phyloP scores from a whole-genome alignment of 2,113 vertebrate species.

The Brachypteracias leptosomus region DNA sequence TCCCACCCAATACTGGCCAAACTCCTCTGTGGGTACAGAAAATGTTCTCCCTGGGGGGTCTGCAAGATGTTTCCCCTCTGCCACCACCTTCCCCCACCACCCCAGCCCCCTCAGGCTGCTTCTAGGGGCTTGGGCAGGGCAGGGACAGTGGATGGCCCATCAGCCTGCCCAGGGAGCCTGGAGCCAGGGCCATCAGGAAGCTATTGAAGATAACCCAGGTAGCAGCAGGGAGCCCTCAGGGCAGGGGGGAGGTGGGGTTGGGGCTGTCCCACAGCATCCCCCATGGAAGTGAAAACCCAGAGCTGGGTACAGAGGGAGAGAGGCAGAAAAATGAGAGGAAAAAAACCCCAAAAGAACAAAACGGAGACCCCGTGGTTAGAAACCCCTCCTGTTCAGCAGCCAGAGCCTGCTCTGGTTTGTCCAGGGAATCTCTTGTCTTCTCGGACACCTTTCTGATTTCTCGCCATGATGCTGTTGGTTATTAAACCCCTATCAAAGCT shows the following conservation, averaged over 20 bases:
- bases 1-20: background rate
- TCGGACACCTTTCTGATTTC: background rate
- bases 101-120: background rate
- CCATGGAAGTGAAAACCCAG: rapidly evolving
- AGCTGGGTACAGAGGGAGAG: background rate
- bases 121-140: background rate
- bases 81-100: background rate
- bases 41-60: background rate
- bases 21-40: background rate
- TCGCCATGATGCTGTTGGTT: rapidly evolving
- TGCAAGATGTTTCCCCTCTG: background rate
- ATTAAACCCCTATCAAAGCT: background rate
- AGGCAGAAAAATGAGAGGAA: background rate
- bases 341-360: background rate
- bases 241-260: background rate
- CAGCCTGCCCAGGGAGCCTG: background rate
- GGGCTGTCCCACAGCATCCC: too few species aligned
- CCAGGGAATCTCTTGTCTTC: background rate
- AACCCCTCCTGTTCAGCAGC: background rate
- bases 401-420: background rate
- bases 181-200: background rate
- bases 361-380: too few species aligned
- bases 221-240: background rate
- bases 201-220: background rate
- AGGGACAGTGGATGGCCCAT: background rate